Evolutionary conservation across 2,113 vertebrate species (phyloP), one percentile per base, ranked within the genome.

Genomic region (Heterocephalus glaber): DNA sequence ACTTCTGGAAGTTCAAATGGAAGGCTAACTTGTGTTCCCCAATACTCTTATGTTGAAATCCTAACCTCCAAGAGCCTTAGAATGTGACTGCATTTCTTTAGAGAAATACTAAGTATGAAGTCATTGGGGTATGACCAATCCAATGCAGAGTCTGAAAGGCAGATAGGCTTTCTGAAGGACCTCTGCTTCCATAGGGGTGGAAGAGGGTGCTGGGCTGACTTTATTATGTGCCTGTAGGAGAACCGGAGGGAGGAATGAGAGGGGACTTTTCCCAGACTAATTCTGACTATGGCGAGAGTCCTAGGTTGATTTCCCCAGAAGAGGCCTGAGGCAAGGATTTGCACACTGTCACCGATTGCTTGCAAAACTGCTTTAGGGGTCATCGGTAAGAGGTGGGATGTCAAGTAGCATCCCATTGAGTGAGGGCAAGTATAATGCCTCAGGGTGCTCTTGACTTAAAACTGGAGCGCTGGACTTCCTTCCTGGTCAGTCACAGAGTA

Each of bases 401-500:
- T 83, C n/a, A 90, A 49, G 41, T 8, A 63, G 17, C 8, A 41
- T 86, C 56, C n/a, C n/a, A n/a, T 30, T 1, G 2, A 70, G n/a
- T 4, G 2, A 63, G n/a, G 2, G 5, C 35, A 58, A 17, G 66
- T 52, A 52, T 44, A 35, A 60, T 56, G 76, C 89, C 44, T 96
- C 44, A 35, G 24, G 63, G 41, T 54, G 68, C 61, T 24, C 49
- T n/a, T 10, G 17, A 20, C 63, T 17, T 22, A 56, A 92, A 72
- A 38, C n/a, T 20, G 47, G 41, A 24, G n/a, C 9, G 5, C 47
- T 47, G n/a, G 77, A 49, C 8, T 66, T 81, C 38, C n/a, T n/a
- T 0, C 24, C 19, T 5, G 0, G 3, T 83, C 3, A 0, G 38
- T 70, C n/a, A 35, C 10, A 52, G 60, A 3, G 17, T 17, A 82